Conservation (phyloP, 64 coral and sea anemone species). For the Montipora foliosa region DNA sequence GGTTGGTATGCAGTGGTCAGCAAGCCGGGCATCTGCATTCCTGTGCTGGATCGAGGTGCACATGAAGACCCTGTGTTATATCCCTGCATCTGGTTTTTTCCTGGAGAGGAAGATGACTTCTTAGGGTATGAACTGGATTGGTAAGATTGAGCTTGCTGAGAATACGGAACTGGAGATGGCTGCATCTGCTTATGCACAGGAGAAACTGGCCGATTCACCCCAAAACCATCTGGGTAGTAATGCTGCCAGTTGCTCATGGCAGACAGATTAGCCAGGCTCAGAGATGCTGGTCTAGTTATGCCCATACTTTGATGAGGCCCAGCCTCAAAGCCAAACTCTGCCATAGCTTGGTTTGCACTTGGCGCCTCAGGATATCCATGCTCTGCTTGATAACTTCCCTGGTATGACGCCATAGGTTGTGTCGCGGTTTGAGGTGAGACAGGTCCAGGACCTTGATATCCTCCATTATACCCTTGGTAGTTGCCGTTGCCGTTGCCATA, state of each 20-base stretch:
- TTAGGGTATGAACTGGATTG: conserved; percentile 24
- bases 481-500: conserved; percentile 48
- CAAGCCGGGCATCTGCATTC: conserved; percentile 32
- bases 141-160: conserved; percentile 32
- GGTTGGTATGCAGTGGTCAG: conserved; percentile 47
- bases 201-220: conserved; percentile 29
- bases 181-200: conserved; percentile 44
- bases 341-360: background rate
- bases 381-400: conserved; percentile 23
- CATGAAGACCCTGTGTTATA: conserved; percentile 27
- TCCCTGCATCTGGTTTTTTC: conserved; percentile 54
- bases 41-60: conserved; percentile 36
- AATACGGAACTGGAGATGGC: conserved; percentile 19
- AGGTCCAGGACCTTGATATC: conserved; percentile 15
- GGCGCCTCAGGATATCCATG: conserved; percentile 20
- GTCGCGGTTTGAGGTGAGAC: conserved; percentile 4
- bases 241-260: conserved; percentile 36
- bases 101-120: conserved; percentile 38
- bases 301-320: conserved; percentile 20
- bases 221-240: conserved; percentile 63
- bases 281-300: conserved; percentile 34
- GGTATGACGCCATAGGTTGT: conserved; percentile 40
- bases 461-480: conserved; percentile 56
- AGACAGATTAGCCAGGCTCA: conserved; percentile 38
- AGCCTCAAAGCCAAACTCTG: conserved; percentile 57